Percentiles rank a stretch among this genome's conserved stretches.
These are phyloP conservation scores for Cosmia trapezina DNA, from an alignment of 2,888 invertebrate genomes.

Conservation along the genomic window DNA sequence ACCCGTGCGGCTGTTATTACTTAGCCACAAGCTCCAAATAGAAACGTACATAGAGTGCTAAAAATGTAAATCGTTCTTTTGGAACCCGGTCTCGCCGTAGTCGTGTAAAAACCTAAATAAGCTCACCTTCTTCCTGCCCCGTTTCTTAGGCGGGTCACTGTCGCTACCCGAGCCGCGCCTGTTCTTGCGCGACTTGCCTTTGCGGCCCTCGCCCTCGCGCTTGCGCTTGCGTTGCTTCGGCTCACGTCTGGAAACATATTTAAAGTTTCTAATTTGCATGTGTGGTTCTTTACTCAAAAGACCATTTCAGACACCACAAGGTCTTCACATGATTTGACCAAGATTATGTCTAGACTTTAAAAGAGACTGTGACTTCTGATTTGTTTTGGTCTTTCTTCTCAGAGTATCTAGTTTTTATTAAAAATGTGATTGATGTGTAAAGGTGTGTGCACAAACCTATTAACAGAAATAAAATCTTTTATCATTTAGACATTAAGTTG, in stretches of 20 bases:
- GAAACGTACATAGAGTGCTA: not conserved
- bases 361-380: no score
- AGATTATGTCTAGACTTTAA: no score
- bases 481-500: not conserved
- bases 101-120: not conserved
- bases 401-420: no score
- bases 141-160: constrained; percentile 92
- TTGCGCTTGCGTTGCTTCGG: constrained; percentile 91
- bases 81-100: not conserved
- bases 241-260: constrained; percentile 74
- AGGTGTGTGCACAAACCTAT: no score
- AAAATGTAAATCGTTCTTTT: not conserved
- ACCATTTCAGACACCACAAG: no score
- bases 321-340: no score
- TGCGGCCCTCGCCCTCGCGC: constrained; percentile 92
- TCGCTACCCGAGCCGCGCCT: constrained; percentile 91
- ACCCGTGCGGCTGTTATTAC: no score
- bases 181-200: constrained; percentile 87
- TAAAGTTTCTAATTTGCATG: constrained; percentile 42
- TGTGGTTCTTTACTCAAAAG: no score
- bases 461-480: no score
- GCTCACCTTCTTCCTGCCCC: constrained; percentile 89
- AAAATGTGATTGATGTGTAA: no score
- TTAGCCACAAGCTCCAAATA: no score
- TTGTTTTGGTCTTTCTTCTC: no score